Percentiles rank a stretch among this genome's conserved stretches.
Conservation (phyloP, 2,113 vertebrate genomes). For the Eira barbara region DNA sequence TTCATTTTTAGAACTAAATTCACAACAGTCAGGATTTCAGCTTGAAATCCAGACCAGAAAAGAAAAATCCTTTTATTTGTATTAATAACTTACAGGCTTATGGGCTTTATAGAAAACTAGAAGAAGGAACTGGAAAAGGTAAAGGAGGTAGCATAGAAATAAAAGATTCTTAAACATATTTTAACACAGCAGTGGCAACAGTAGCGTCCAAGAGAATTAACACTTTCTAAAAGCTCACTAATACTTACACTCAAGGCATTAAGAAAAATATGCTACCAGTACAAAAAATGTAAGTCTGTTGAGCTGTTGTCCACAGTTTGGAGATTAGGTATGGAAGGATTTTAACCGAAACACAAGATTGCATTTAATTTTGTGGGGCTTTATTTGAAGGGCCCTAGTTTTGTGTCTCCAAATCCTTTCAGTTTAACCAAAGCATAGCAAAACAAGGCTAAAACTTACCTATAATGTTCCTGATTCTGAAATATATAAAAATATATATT, state of each 20-base stretch:
- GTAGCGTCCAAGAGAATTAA: neutral
- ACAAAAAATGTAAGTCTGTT: neutral
- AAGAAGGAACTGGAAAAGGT: neutral
- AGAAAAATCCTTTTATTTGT: constrained; percentile 24
- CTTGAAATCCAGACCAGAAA: constrained; percentile 54
- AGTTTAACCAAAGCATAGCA: neutral
- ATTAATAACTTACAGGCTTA: neutral
- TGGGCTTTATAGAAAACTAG: neutral
- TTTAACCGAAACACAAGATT: neutral
- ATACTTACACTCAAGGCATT: neutral
- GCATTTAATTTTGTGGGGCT: neutral
- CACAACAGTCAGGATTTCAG: neutral
- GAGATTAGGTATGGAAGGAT: neutral
- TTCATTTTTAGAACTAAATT: neutral
- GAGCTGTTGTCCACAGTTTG: neutral
- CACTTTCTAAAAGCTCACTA: neutral
- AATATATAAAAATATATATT: neutral
- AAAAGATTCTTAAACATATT: neutral
- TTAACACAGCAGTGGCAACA: neutral
- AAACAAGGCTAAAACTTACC: neutral
- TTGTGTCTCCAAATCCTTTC: neutral
- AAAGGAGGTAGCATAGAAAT: neutral
- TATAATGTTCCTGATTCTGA: neutral
- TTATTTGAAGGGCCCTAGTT: neutral
- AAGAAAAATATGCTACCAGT: neutral